These are phyloP conservation scores for Trigoniulus corallinus DNA, from an alignment of 1,140 invertebrate species.

Conservation along the genomic window DNA sequence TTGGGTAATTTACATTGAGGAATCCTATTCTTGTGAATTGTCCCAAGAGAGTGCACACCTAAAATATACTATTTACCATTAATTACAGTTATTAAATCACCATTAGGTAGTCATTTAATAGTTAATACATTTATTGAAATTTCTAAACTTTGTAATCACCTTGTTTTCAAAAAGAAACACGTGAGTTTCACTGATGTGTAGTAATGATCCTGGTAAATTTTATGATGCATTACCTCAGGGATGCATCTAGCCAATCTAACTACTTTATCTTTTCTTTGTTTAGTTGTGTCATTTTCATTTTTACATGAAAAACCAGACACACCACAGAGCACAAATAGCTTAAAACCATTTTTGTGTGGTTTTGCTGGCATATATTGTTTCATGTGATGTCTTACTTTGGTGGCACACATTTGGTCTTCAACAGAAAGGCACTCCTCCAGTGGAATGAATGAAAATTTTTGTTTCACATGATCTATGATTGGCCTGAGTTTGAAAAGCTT, in stretches of 20 bases:
- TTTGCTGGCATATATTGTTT: constrained; percentile 18
- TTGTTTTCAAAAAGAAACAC: not conserved
- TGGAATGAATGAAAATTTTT: not conserved
- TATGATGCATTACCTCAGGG: too few relatives aligned
- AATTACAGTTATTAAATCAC: constrained; percentile 11
- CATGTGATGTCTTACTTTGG: constrained; percentile 23
- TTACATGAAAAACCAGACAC: not conserved
- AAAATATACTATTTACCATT: constrained; percentile 15
- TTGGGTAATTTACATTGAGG: constrained; percentile 20
- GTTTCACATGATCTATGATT: not conserved
- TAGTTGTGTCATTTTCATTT: constrained; percentile 1
- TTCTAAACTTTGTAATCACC: constrained; percentile 3
- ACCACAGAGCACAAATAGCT: constrained; percentile 12
- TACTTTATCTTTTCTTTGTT: too few relatives aligned
- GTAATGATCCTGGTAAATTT: too few relatives aligned
- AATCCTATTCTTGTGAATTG: constrained; percentile 23
- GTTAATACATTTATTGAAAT: constrained; percentile 16
- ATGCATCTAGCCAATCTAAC: too few relatives aligned
- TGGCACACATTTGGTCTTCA: constrained; percentile 29
- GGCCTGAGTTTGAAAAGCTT: constrained; percentile 4
- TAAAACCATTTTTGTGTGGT: constrained; percentile 16
- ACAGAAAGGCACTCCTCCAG: not conserved
- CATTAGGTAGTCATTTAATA: constrained; percentile 15
- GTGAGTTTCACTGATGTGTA: not conserved
- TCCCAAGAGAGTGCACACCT: too few relatives aligned